Percentiles rank a stretch among this genome's conserved stretches.
Conservation (phyloP, 2,888 invertebrate species). For the Prostheceraeus crozeri region DNA sequence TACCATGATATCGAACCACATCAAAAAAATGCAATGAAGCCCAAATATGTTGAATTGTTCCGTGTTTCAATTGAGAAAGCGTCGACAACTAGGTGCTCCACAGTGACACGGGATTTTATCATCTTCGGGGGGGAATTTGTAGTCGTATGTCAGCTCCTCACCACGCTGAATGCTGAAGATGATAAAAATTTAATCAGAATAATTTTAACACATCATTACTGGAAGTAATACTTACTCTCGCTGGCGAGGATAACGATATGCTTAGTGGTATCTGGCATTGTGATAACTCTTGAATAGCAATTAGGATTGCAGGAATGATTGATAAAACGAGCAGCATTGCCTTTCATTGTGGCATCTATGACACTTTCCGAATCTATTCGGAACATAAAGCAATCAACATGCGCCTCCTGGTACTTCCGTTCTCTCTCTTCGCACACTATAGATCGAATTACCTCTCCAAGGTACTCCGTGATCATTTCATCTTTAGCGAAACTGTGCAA, state of each 20-base stretch:
- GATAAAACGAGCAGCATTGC: constrained; percentile 93
- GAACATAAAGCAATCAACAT: constrained; percentile 96
- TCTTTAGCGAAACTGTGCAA: constrained; percentile 82
- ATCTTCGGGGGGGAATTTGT: constrained; percentile 93
- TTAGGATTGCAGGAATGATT: constrained; percentile 98
- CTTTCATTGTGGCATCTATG: constrained; percentile 96
- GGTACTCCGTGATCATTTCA: constrained; percentile 71
- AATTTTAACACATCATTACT: no score
- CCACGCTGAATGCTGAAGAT: constrained; percentile 68
- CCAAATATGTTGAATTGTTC: no score
- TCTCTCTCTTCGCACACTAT: constrained; percentile 84
- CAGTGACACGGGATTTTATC: constrained; percentile 92
- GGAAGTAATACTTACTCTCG: no score
- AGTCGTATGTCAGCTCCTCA: constrained; percentile 91
- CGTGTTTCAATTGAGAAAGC: constrained; percentile 85
- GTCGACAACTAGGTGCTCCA: constrained; percentile 81
- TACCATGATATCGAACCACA: no score
- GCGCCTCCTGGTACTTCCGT: constrained; percentile 81
- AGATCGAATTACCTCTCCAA: constrained; percentile 81
- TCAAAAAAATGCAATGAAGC: no score
- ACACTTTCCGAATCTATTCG: constrained; percentile 86
- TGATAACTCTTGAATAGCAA: no score
- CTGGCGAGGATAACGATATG: no score
- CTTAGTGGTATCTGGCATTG: no score
- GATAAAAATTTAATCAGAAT: no score